phyloP scores from a whole-genome alignment of 2,888 invertebrate genomes.

The Esperia sulphurella region DNA sequence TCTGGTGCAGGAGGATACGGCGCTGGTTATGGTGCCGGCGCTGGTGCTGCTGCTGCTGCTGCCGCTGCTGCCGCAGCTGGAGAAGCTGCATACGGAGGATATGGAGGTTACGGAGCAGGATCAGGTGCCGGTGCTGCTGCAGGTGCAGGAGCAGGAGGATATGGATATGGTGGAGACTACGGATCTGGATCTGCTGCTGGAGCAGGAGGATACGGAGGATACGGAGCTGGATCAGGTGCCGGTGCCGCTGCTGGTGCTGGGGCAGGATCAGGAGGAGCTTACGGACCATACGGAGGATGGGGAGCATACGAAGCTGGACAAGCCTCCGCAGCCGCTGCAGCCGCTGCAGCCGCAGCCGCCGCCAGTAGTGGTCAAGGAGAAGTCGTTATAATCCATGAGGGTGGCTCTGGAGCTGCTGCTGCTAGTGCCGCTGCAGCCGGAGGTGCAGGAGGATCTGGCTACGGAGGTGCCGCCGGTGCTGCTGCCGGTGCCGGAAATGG shows the following conservation, averaged over 20 bases:
- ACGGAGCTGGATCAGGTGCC: neutral
- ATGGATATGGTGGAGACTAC: constrained; percentile 3
- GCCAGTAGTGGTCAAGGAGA: neutral
- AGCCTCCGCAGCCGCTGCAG: neutral
- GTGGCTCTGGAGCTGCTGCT: neutral
- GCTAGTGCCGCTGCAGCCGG: constrained; percentile 4
- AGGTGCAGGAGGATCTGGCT: neutral
- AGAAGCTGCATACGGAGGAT: neutral
- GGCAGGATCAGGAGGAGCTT: neutral
- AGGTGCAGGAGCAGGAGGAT: neutral
- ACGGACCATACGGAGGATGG: constrained; percentile 1
- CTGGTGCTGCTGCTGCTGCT: neutral
- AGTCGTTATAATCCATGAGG: neutral
- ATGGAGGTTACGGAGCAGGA: neutral
- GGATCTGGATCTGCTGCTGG: neutral
- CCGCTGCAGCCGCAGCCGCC: constrained; percentile 7
- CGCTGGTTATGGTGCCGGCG: neutral
- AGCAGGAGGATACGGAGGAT: constrained; percentile 5
- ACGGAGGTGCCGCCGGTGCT: neutral
- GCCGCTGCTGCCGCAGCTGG: neutral
- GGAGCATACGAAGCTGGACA: neutral
- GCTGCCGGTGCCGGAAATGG: neutral
- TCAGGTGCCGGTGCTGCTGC: constrained; percentile 1
- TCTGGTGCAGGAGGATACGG: neutral
- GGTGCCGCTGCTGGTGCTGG: neutral